Percentiles rank a stretch among this genome's conserved stretches.
Evolutionary conservation across 2,797 vertebrate genomes (phyloP).

Genomic region (Leucoraja ocellata): DNA sequence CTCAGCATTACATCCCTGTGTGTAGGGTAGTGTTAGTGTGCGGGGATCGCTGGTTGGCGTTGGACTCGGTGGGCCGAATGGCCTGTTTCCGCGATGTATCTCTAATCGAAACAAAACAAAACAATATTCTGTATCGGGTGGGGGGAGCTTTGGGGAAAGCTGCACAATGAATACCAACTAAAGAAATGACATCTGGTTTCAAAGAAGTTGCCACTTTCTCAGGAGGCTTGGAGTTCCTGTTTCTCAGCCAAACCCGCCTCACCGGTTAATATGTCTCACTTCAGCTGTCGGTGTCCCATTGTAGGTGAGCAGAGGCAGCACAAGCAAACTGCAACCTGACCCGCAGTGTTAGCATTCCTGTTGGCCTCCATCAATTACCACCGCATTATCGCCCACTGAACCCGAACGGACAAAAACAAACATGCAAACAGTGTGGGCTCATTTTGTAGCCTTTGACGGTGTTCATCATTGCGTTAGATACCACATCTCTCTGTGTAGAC

Average conservation of each 20-base stretch:
- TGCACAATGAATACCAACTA: neutral
- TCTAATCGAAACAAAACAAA: too few relatives aligned
- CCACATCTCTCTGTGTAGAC: neutral
- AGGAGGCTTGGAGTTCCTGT: neutral
- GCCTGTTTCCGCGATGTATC: too few relatives aligned
- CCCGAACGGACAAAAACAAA: constrained; percentile 32
- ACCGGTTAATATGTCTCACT: constrained; percentile 30
- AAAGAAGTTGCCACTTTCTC: constrained; percentile 16
- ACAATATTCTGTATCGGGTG: too few relatives aligned
- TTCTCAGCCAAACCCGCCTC: neutral
- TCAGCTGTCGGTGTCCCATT: constrained; percentile 31
- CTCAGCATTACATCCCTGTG: too few relatives aligned
- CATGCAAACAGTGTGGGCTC: constrained; percentile 16
- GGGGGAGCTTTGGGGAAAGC: neutral
- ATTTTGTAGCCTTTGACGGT: neutral
- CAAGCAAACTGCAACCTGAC: constrained; percentile 15
- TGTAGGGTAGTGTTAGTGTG: too few relatives aligned
- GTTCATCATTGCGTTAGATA: neutral
- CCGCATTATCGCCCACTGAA: constrained; percentile 16
- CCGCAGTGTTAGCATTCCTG: neutral
- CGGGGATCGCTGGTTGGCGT: too few relatives aligned
- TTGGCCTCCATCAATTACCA: constrained; percentile 21
- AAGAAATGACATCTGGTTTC: neutral
- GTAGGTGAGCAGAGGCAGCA: constrained; percentile 3
- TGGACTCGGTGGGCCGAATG: too few relatives aligned